These are phyloP conservation scores for Hybognathus amarus DNA, from an alignment of 2,797 vertebrate genomes.

Conservation along the genomic window DNA sequence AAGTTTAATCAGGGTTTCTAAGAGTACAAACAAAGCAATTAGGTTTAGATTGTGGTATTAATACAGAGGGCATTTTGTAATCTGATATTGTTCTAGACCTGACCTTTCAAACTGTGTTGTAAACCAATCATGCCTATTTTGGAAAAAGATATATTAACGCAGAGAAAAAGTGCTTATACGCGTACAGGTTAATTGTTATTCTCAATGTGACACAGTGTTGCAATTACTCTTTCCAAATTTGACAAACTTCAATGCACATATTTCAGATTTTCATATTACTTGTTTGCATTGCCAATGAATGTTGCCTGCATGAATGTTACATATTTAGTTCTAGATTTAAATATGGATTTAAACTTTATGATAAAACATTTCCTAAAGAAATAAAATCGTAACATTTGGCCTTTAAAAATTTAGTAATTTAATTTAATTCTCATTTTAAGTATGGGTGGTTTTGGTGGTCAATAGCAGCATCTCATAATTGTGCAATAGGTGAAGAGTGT, in stretches of 20 bases:
- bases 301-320: not conserved
- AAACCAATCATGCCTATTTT: conserved; percentile 11
- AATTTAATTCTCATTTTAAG: not conserved
- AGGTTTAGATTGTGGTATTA: conserved; percentile 35
- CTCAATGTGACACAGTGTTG: not conserved
- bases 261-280: not conserved
- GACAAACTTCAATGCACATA: not conserved
- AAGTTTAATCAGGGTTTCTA: conserved; percentile 51
- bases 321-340: not conserved
- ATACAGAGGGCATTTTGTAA: conserved; percentile 31
- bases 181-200: not conserved
- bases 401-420: not conserved
- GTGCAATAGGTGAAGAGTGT: not conserved
- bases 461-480: not conserved
- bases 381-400: not conserved
- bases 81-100: conserved; percentile 18
- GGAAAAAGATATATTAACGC: not conserved
- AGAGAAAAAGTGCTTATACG: not conserved
- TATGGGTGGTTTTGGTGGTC: not conserved
- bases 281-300: not conserved
- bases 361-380: not conserved
- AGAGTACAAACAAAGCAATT: conserved; percentile 41
- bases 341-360: not conserved
- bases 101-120: conserved; percentile 5
- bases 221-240: not conserved